These are phyloP conservation scores for Takifugu rubripes DNA, from an alignment of 2,797 vertebrate species.

Conservation along the genomic window DNA sequence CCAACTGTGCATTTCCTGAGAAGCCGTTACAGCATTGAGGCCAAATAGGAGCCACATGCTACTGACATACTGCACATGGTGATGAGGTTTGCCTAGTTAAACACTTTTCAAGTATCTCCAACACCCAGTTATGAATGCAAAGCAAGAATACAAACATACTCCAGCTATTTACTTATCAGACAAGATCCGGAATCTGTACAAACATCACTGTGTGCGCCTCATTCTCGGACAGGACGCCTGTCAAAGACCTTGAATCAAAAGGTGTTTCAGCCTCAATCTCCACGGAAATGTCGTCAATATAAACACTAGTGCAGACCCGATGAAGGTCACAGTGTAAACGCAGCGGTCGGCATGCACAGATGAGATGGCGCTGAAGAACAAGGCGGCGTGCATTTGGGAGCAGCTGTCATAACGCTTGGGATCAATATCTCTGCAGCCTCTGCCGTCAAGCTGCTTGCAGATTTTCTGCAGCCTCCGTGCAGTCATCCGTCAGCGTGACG, in stretches of 20 bases:
- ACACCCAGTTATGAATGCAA: too few species aligned
- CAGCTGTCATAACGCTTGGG: conserved; percentile 28
- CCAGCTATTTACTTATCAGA: background rate
- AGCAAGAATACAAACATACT: background rate
- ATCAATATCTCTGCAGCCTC: conserved; percentile 49
- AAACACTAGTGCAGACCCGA: too few species aligned
- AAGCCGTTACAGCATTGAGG: too few species aligned
- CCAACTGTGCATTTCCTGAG: too few species aligned
- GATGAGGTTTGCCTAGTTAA: conserved; percentile 11
- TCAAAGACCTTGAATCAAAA: too few species aligned
- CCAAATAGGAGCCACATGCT: too few species aligned
- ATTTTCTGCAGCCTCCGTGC: conserved; percentile 40
- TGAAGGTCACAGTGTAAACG: background rate
- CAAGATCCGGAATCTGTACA: background rate
- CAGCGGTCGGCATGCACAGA: background rate
- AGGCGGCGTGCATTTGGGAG: conserved; percentile 4
- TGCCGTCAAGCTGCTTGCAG: conserved; percentile 39
- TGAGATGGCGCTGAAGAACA: background rate
- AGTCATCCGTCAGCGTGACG: conserved; percentile 43
- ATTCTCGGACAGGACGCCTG: too few species aligned
- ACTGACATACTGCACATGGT: too few species aligned
- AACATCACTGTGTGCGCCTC: too few species aligned
- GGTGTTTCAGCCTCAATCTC: too few species aligned
- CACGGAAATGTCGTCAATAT: too few species aligned
- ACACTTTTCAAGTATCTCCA: conserved; percentile 2